Percentiles rank a stretch among this genome's conserved stretches.
Evolutionary conservation across 1,140 invertebrate species (phyloP).

Genomic region (Tigriopus japonicus): DNA sequence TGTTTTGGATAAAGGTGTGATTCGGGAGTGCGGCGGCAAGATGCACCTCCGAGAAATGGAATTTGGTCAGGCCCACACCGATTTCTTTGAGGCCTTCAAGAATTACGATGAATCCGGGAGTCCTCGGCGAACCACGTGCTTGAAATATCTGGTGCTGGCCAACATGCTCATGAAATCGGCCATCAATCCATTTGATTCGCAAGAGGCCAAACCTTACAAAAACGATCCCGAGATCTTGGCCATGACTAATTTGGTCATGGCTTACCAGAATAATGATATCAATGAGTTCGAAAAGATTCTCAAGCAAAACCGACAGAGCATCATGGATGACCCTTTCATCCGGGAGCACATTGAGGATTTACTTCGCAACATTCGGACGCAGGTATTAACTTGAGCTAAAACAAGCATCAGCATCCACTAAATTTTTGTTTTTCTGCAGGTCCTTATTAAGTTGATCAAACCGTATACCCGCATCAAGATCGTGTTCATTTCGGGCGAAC

Average conservation of each 20-base stretch:
- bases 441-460: conserved; percentile 89
- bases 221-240: conserved; percentile 98
- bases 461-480: conserved; percentile 97
- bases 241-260: conserved; percentile 96
- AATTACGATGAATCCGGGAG: conserved; percentile 99
- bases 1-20: conserved; percentile 19
- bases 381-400: conserved; percentile 21
- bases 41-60: conserved; percentile 98
- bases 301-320: conserved; percentile 80
- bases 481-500: conserved; percentile 89
- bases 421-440: conserved; percentile 23
- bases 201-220: conserved; percentile 99
- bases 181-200: conserved; percentile 98
- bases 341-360: conserved; percentile 96
- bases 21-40: conserved; percentile 91
- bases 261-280: conserved; percentile 98
- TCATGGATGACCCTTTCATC: conserved; percentile 99
- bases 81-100: conserved; percentile 99
- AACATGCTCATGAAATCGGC: conserved; percentile 99
- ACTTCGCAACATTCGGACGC: conserved; percentile 89
- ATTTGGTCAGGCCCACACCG: conserved; percentile 96
- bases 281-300: conserved; percentile 95
- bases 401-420: neutral
- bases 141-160: conserved; percentile 95
- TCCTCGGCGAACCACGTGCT: conserved; percentile 81